Percentiles rank a stretch among this genome's conserved stretches.
Evolutionary conservation across 2,113 vertebrate genomes (phyloP).

Genomic region (Galemys pyrenaicus): DNA sequence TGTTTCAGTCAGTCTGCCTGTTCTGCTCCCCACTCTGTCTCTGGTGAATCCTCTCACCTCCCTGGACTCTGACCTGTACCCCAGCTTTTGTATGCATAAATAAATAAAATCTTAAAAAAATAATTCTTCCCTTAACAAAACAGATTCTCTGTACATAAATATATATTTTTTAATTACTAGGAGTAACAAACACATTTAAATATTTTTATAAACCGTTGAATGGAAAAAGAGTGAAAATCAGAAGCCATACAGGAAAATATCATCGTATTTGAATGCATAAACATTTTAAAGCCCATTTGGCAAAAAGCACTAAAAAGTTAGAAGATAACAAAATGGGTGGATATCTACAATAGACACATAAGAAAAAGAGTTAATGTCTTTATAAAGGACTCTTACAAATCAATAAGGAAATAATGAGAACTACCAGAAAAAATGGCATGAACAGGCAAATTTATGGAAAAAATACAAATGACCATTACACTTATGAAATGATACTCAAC

Average conservation of each 20-base stretch:
- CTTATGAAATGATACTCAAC: background rate
- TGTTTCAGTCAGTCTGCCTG: too few species aligned
- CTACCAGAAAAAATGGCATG: background rate
- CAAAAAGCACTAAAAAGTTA: constrained; percentile 32
- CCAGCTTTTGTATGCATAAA: too few species aligned
- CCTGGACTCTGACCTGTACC: too few species aligned
- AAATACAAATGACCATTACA: background rate
- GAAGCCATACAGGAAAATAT: constrained; percentile 35
- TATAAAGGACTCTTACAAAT: constrained; percentile 11
- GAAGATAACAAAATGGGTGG: background rate
- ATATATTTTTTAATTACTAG: background rate
- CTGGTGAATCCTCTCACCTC: too few species aligned
- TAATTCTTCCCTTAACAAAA: background rate
- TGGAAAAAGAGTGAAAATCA: constrained; percentile 20
- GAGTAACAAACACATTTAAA: constrained; percentile 21
- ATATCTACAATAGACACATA: background rate
- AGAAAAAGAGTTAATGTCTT: background rate
- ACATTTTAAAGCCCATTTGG: background rate
- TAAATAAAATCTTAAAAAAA: too few species aligned
- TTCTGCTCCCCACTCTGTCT: too few species aligned
- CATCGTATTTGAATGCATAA: background rate
- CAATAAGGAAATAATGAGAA: background rate
- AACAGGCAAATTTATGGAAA: background rate
- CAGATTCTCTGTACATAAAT: constrained; percentile 4
- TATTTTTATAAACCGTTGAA: background rate